These are phyloP conservation scores for Hoplias malabaricus DNA, from an alignment of 2,113 vertebrate species.

Conservation along the genomic window DNA sequence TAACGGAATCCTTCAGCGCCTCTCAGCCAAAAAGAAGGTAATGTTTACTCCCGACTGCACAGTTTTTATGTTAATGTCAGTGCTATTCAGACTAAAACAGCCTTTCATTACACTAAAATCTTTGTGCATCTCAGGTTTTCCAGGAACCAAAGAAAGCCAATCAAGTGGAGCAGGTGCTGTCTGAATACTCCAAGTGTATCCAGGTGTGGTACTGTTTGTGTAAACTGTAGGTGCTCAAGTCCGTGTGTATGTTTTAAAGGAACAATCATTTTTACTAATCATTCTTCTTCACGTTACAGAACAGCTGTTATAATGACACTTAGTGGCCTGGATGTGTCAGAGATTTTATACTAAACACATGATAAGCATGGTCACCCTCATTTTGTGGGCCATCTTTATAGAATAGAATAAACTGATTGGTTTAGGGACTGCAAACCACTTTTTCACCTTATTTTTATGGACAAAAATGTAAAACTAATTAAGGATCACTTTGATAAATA, in stretches of 20 bases:
- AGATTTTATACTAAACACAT: too few relatives aligned
- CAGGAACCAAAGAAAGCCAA: slow-evolving; percentile 90
- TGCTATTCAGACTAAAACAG: background rate
- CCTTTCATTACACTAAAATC: background rate
- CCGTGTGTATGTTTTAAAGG: background rate
- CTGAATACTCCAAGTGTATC: slow-evolving; percentile 87
- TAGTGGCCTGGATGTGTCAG: too few relatives aligned
- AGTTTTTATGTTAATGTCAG: background rate
- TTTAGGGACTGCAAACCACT: too few relatives aligned
- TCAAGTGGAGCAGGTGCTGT: slow-evolving; percentile 89
- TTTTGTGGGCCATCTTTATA: too few relatives aligned
- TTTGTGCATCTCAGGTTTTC: slow-evolving; percentile 75
- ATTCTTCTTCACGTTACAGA: too few relatives aligned
- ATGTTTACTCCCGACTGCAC: background rate
- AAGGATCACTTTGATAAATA: too few relatives aligned
- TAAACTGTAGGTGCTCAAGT: background rate
- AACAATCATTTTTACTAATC: too few relatives aligned
- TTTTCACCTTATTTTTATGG: too few relatives aligned
- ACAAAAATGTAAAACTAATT: too few relatives aligned
- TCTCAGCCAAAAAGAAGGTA: slow-evolving; percentile 87
- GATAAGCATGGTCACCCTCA: too few relatives aligned
- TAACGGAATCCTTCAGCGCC: slow-evolving; percentile 75
- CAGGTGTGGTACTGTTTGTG: slow-evolving; percentile 72
- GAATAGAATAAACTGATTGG: too few relatives aligned
- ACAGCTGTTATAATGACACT: too few relatives aligned